These are phyloP conservation scores for Lasiommata megera DNA, from an alignment of 2,888 invertebrate genomes.

Conservation along the genomic window DNA sequence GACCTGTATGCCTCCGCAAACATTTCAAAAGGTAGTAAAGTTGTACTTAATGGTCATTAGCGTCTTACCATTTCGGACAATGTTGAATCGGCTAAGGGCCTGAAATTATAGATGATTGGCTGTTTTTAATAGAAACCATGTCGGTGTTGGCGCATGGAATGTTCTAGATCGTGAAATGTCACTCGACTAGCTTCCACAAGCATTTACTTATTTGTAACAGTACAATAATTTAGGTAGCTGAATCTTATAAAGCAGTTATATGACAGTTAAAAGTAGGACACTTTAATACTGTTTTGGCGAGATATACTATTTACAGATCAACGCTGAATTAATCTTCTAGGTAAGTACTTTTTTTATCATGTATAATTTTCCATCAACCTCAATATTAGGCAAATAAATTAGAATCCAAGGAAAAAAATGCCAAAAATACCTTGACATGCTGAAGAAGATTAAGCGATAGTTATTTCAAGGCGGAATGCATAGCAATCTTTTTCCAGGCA, in stretches of 20 bases:
- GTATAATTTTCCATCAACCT: no score
- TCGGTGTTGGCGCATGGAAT: slow-evolving; percentile 20
- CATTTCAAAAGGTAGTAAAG: slow-evolving; percentile 17
- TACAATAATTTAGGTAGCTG: background rate
- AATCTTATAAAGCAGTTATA: background rate
- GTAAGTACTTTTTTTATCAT: no score
- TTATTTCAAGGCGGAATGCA: no score
- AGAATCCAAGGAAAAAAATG: no score
- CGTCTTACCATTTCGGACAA: slow-evolving; percentile 17
- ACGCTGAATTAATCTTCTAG: no score
- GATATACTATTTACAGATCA: no score
- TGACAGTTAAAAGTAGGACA: background rate
- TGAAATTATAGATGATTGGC: slow-evolving; percentile 18
- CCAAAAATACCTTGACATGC: no score
- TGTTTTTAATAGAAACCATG: slow-evolving; percentile 20
- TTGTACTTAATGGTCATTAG: slow-evolving; percentile 13
- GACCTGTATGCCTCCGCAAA: slow-evolving; percentile 24
- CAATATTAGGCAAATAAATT: no score
- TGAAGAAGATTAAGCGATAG: no score
- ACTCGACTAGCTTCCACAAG: slow-evolving; percentile 34
- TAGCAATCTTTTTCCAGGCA: no score
- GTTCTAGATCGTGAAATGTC: slow-evolving; percentile 58
- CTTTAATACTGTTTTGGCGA: background rate
- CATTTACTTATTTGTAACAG: slow-evolving; percentile 40
- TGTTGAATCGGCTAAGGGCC: slow-evolving; percentile 17